Evolutionary conservation across 2,797 vertebrate genomes (phyloP), one percentile per base, ranked within the genome.

Genomic region (Sarcoramphus papa): DNA sequence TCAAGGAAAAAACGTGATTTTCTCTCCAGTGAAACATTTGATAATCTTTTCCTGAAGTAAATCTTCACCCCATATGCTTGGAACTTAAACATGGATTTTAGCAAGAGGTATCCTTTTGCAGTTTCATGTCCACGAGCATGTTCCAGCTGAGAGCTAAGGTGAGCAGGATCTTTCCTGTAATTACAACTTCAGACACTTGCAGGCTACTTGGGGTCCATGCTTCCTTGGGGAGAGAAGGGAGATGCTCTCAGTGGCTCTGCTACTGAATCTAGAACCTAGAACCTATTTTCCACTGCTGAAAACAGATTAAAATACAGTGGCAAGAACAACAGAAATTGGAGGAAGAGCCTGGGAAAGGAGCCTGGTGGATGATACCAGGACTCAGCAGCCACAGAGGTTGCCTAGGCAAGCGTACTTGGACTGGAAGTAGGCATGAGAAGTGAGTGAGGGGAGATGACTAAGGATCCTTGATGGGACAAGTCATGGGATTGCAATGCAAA

Each of bases 141-240:
- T 67, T 79, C 25, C 51, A 54, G 22, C 9, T 50, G 33, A 68
- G 45, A 84, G 30, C 41, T 74, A 48, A 69, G 14, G 25, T 24
- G 23, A 47, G 47, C 10, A 53, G 31, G 11, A 81, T 27, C 27
- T 48, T 88, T 21, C 27, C 56, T 50, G 12, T 35, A 53, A 21
- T 7, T 88, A 35, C 33, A 90, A 9, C 41, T 88, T 76, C 85
- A 80, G 48, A 15, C 10, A 45, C 12, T 28, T 53, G 16, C 9
- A 60, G 37, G 23, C 37, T 59, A 17, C 31, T 47, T 2, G 0
- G 11, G 9, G 1, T 57, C 25, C 2, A 1, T 41, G 12, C 4
- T 77, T 57, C 64, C 63, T 50, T 22, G 4, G 15, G 6, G 33
- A 72, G 27, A 75, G 27, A 24, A 94, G 17, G 28, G 31, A 75